Base-by-base conservation (phyloP, 2,797 vertebrate species). In the Spinibarbus caldwelli region DNA sequence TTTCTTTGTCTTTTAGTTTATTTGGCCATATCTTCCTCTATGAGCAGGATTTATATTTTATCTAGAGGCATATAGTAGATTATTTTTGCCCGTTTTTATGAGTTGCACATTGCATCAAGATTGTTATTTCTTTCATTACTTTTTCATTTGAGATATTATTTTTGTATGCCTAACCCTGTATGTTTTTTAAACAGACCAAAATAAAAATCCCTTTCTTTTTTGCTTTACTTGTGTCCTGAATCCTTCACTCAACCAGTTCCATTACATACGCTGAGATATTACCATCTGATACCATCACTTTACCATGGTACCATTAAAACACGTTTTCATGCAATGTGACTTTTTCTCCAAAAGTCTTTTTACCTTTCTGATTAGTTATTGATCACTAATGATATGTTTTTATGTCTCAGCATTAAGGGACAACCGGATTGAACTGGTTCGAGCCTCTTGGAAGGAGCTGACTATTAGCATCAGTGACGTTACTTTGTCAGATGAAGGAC, bases 401-500 rank as follows among this genome's bases (percentile, higher is more conserved):
- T 83, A 26, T 78, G 2, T 76, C 10, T 76, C 72, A 99, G 98
- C 98, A 84, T 92, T 99, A 90, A 96, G 98, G 86, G 98, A 99
- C 93, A 97, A 99, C 94, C 95, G 98, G 88, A 99, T 99, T 23
- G 97, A 99, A 91, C 94, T 99, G 93, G 95, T 97, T 59, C 94
- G 95, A 43, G 96, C 96, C 75, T 96, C 96, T 0, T 96, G 95
- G 96, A 96, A 97, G 87, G 96, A 97, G 88, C 86, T 97, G 90
- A 96, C 95, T 34, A 97, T 97, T 93, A 97, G 96, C 4, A 95
- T 97, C 92, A 96, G 92, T 77, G 96, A 97, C 0, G 95, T 97
- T 85, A 92, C 96, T 36, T 93, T 97, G 89, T 95, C 95, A 0
- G 96, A 97, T 70, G 96, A 97, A 91, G 96, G 96, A 71, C 96